Base-by-base conservation (phyloP, 2,113 vertebrate genomes). In the Oxyura jamaicensis region DNA sequence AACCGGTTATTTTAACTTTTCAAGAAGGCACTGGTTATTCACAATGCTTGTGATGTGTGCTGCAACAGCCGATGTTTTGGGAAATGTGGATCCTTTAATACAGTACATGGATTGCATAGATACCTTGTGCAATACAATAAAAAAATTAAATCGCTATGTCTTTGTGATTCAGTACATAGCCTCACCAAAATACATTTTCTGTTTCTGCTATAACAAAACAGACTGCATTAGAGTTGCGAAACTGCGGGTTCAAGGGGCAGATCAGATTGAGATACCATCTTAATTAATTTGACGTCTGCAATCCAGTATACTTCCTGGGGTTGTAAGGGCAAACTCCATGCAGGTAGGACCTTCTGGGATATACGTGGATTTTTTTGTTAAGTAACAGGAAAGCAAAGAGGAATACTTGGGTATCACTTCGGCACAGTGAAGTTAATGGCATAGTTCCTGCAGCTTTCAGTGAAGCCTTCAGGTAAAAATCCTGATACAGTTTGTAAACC, bases 91-190 rank as follows among this genome's bases (percentile, higher is more conserved):
- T 96, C 90, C 95, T 96, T 97, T 86, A 93, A 80, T 93, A 83
- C 94, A 96, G 77, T 96, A 96, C 94, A 76, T 97, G 75, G 89
- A 96, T 97, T 98, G 92, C 97, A 85, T 97, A 97, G 97, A 95
- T 97, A 97, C 42, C 91, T 97, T 96, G 97, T 98, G 92, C 98
- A 98, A 97, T 97, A 97, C 93, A 98, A 98, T 98, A 98, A 98
- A 98, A 91, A 92, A 72, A 96, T 97, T 65, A 96, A 97, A 91
- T 90, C 79, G 86, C 71, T 56, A 12, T 91, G 96, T 78, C 88
- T 96, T 77, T 95, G 92, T 96, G 85, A 79, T 81, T 97, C 62
- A 94, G 86, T 97, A 69, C 55, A n/a, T 53, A 50, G 25, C 58
- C 78, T 81, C 68, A 62, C 44, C 65, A 87, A 77, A 87, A 36